A percentile compares a stretch with the other conserved stretches of the same genome.
Conservation (phyloP, 2,888 invertebrate genomes). For the Anthophora plumipes region DNA sequence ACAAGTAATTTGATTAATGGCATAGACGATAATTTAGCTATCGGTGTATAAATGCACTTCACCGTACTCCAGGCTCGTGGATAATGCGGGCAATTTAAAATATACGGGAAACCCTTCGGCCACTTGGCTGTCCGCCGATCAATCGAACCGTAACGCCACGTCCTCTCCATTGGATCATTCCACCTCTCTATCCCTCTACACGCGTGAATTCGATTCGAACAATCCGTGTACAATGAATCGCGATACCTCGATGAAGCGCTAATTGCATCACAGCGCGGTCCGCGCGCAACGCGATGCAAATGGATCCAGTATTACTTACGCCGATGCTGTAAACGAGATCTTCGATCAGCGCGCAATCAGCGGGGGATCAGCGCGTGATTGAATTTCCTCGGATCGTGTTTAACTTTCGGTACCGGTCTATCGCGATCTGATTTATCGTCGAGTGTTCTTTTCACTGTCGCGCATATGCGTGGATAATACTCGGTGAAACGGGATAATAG, state of each 20-base stretch:
- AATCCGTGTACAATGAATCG: conserved; percentile 66
- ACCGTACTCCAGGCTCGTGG: not conserved
- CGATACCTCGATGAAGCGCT: conserved; percentile 75
- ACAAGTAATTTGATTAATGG: conserved; percentile 27
- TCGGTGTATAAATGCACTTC: conserved; percentile 30
- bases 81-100: conserved; percentile 39
- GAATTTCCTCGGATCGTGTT: conserved; percentile 19
- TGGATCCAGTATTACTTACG: conserved; percentile 39
- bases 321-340: conserved; percentile 30
- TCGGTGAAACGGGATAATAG: too few species aligned
- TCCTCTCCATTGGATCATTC: not conserved
- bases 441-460: too few species aligned
- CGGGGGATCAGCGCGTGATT: conserved; percentile 16
- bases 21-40: not conserved
- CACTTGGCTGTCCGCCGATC: conserved; percentile 8
- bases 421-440: not conserved
- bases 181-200: not conserved
- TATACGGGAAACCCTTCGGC: not conserved
- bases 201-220: conserved; percentile 51
- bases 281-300: conserved; percentile 33
- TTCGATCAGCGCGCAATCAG: not conserved
- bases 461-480: too few species aligned
- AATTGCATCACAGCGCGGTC: conserved; percentile 72
- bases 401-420: too few species aligned
- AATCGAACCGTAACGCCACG: conserved; percentile 55